Conservation (phyloP, 2,113 vertebrate genomes). For the Danionella cerebrum region DNA sequence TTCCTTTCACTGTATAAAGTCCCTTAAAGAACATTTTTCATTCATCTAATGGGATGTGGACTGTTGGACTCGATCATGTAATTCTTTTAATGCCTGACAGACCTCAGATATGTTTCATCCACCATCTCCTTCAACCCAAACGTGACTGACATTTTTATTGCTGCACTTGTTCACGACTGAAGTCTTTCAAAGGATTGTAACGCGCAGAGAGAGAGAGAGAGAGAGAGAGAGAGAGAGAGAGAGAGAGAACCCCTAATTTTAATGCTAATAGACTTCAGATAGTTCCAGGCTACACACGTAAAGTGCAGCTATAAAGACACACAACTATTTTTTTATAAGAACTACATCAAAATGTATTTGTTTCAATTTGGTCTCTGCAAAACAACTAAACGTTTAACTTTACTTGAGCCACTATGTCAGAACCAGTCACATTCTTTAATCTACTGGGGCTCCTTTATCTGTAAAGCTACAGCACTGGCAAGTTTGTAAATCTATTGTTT, state of each 20-base stretch:
- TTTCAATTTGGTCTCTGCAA: too few relatives aligned
- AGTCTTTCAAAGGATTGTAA: neutral
- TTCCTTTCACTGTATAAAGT: neutral
- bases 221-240: too few relatives aligned
- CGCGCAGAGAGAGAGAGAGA: neutral
- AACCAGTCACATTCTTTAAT: too few relatives aligned
- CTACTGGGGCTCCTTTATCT: too few relatives aligned
- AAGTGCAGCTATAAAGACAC: too few relatives aligned
- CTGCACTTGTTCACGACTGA: neutral
- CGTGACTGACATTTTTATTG: neutral
- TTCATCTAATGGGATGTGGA: neutral
- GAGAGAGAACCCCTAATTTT: too few relatives aligned
- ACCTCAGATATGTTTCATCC: neutral
- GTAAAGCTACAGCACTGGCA: constrained; percentile 5
- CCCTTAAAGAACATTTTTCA: neutral
- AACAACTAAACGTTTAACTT: too few relatives aligned
- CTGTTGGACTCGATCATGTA: neutral
- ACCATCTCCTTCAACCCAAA: neutral
- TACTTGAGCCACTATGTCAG: too few relatives aligned
- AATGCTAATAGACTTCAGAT: too few relatives aligned
- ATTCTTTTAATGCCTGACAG: neutral
- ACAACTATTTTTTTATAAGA: too few relatives aligned
- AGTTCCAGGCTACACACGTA: too few relatives aligned
- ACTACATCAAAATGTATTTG: too few relatives aligned
- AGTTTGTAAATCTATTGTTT: constrained; percentile 23